These are phyloP conservation scores for Pinna nobilis DNA, from an alignment of 1,140 invertebrate species.

Conservation along the genomic window DNA sequence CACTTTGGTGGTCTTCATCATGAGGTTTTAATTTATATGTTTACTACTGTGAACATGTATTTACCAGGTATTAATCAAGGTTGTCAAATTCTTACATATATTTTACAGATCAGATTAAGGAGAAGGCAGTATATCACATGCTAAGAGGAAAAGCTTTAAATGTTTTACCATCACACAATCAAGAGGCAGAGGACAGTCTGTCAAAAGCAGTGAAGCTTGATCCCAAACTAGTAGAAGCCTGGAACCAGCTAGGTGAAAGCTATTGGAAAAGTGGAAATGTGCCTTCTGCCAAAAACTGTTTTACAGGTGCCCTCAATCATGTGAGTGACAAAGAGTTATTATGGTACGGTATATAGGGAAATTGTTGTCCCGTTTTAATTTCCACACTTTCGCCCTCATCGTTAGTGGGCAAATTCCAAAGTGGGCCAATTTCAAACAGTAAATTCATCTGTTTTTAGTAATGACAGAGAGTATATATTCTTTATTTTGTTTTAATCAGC, in stretches of 20 bases:
- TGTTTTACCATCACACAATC: slow-evolving; percentile 81
- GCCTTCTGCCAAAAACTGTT: slow-evolving; percentile 88
- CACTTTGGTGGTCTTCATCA: no score
- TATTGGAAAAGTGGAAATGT: slow-evolving; percentile 92
- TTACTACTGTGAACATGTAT: neutral
- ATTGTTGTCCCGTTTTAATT: no score
- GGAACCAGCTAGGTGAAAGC: slow-evolving; percentile 93
- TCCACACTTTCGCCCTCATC: no score
- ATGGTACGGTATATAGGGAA: no score
- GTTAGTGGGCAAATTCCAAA: no score
- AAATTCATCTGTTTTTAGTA: no score
- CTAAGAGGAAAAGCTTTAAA: slow-evolving; percentile 87
- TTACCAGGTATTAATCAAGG: neutral
- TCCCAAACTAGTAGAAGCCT: slow-evolving; percentile 87
- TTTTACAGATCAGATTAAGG: slow-evolving; percentile 60
- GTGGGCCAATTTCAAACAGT: no score
- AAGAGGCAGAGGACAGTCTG: slow-evolving; percentile 83
- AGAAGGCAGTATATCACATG: slow-evolving; percentile 84
- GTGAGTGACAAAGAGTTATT: no score
- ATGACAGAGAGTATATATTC: no score
- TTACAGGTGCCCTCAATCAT: slow-evolving; percentile 86
- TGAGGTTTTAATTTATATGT: no score
- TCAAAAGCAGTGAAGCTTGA: slow-evolving; percentile 91
- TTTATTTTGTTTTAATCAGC: no score
- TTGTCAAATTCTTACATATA: neutral